Conservation (phyloP, 2,797 vertebrate species). For the Oreochromis mossambicus region DNA sequence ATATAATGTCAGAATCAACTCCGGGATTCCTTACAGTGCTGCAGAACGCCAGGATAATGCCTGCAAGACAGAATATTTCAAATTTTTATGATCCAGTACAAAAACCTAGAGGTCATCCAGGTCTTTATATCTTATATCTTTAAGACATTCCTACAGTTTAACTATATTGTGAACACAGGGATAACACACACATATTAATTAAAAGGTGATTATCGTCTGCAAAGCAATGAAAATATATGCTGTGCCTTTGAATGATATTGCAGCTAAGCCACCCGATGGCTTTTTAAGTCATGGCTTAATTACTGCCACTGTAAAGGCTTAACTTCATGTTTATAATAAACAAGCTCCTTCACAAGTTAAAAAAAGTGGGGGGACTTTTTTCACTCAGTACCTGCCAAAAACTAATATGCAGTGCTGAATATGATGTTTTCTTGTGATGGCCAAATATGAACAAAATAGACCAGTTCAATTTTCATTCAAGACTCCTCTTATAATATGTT, state of each 20-base stretch:
- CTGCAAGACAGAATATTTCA: not conserved
- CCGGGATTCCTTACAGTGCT: not conserved
- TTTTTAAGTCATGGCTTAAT: no score
- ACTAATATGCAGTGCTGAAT: not conserved
- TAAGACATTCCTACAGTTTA: accelerated
- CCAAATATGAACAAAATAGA: not conserved
- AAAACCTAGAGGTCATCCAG: not conserved
- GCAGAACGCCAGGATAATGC: not conserved
- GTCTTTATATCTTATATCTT: not conserved
- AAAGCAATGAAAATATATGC: not conserved
- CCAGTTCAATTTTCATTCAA: not conserved
- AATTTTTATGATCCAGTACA: not conserved
- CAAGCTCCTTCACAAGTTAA: not conserved
- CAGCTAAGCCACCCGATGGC: no score
- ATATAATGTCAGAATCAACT: not conserved
- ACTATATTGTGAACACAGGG: not conserved
- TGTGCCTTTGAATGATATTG: not conserved
- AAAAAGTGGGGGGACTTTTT: not conserved
- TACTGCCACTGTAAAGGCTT: no score
- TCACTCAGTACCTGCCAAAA: not conserved
- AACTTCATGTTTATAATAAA: not conserved
- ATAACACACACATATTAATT: not conserved
- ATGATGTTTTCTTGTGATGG: not conserved
- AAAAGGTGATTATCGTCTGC: not conserved
- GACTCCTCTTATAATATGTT: not conserved